Evolutionary conservation across 2,888 invertebrate species (phyloP), one percentile per base, ranked within the genome.

Genomic region (Ectemnius continuus): DNA sequence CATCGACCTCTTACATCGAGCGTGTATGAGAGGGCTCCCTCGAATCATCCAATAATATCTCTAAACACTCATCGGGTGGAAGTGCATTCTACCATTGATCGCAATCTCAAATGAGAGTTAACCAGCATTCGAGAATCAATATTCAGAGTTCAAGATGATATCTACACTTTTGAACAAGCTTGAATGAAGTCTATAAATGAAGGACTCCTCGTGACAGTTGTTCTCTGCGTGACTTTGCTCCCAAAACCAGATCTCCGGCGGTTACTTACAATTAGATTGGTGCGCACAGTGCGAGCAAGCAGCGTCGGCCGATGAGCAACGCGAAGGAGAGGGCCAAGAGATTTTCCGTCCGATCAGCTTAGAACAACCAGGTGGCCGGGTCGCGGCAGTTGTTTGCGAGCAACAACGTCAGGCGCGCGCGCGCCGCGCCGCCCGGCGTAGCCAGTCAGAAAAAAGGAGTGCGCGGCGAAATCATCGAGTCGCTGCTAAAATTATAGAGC

Each of bases 401-500:
- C 84, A 87, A 83, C 82, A 81, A 57, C 16, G 36, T 57, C 52
- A 26, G 45, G 59, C 66, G 62, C 52, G 52, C 18, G 23, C 16
- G 11, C 8, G n/a, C n/a, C n/a, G n/a, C n/a, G 26, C 16, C 61
- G 18, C 13, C 6, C 57, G 18, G 47, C 28, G 28, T 11, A 26
- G 45, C 65, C 14, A 60, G 60, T 18, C 69, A 52, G 70, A 61
- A 69, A 64, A 75, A 45, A 56, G 70, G 46, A 23, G 66, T 45
- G 48, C 61, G 76, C 75, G 71, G 75, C 80, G 78, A 85, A 87
- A 85, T 87, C 80, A 87, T 82, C 82, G 82, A 82, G 70, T 88
- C 86, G 84, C 85, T 83, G 85, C 84, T 86, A 85, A 90, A 89
- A 89, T 89, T 89, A 89, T 86, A 88, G 88, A 88, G 89, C 85